phyloP scores from a whole-genome alignment of 2,113 vertebrate genomes.

The Erpornis zantholeuca region DNA sequence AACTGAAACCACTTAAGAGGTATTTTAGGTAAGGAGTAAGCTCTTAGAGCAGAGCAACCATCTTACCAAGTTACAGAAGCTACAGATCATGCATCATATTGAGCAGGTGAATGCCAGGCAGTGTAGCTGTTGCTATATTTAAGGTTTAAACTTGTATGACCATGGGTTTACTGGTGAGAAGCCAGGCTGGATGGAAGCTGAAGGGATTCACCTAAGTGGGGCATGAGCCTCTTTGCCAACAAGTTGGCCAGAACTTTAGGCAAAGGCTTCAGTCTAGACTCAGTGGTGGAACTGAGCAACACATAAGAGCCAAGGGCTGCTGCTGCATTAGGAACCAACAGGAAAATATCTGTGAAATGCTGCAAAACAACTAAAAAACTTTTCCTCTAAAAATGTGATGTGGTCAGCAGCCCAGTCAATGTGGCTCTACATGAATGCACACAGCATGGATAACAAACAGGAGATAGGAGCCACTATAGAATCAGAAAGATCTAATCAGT shows the following conservation, averaged over 20 bases:
- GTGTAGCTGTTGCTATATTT: background rate
- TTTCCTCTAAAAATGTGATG: background rate
- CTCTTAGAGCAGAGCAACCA: background rate
- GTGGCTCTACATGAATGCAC: background rate
- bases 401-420: background rate
- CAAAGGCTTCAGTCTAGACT: background rate
- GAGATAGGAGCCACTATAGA: background rate
- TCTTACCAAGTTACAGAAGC: background rate
- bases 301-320: background rate
- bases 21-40: background rate
- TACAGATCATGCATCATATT: background rate
- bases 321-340: background rate
- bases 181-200: background rate
- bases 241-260: background rate
- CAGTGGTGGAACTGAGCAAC: background rate
- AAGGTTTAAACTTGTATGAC: background rate
- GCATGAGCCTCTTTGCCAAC: background rate
- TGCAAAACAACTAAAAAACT: background rate
- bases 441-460: background rate
- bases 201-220: background rate
- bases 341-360: background rate
- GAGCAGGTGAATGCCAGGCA: background rate
- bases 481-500: background rate
- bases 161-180: background rate
- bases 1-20: background rate